Evolutionary conservation across 2,888 invertebrate species (phyloP), one percentile per base, ranked within the genome.

Genomic region (Heliconius aoede): DNA sequence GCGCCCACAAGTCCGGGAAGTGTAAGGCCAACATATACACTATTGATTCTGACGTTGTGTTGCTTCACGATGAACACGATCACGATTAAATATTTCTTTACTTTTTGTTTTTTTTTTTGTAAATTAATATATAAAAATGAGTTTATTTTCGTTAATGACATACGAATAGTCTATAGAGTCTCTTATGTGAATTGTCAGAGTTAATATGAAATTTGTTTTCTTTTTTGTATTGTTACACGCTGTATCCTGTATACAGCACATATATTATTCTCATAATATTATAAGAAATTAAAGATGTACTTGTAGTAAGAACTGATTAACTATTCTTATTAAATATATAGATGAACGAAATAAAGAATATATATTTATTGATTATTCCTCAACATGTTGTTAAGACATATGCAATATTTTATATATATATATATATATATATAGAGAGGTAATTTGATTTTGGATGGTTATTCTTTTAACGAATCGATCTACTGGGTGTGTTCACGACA

Each of bases 21-120:
- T 91, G 90, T 74, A 85, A 84, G 2, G 90, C 91, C 7, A 88
- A 87, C 81, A 88, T 90, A 28, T 89, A 88, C 82, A 89, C 90
- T 4, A 85, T 90, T 21, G 87, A 88, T 60, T 84, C 84, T 1
- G 86, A 88, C 75, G 89, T 91, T 4, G 89, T 90, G 1, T 82
- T 89, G 7, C 85, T 90, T 68, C 86, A 89, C 71, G 89, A 90
- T 78, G 87, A 86, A 73, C 91, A 91, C 81, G 82, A 86, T 62
- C 90, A 91, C 78, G 79, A 80, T 21, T 75, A 30, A 72, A 24
- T 21, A 21, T 21, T 21, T 13, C 36, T 64, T 32, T 30, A 18
- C 15, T 26, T 3, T 62, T 4, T 18, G 15, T 4, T 15, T 4
- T 18, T 46, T 18, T 5, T 46, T 5, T n/a, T n/a, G n/a, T n/a